Base-by-base conservation (phyloP, 2,888 invertebrate species). In the Bembecia ichneumoniformis region DNA sequence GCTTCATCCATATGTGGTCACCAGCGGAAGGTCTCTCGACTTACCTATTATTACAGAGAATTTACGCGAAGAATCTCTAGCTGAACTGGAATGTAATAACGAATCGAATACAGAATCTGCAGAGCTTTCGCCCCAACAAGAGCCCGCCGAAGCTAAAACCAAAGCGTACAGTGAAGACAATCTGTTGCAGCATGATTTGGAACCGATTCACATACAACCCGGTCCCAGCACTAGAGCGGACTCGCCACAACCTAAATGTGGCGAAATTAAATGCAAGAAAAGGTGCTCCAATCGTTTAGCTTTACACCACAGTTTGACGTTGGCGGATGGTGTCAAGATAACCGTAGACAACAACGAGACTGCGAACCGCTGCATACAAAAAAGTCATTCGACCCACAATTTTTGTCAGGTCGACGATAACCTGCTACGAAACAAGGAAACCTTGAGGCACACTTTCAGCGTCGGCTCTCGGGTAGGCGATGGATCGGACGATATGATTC, bases 21-120 rank as follows among this genome's bases (percentile, higher is more conserved):
- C 64, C 0, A 71, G 77, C 13, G 82, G 82, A 0, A 66, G 72
- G 1, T 83, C 83, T 0, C 62, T 82, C 1, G 82, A 83, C 51
- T 55, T 83, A 34, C 82, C 82, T 0, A 75, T 74, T 9, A 81
- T 81, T 11, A 67, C 69, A 0, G 82, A 82, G 49, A 72, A 74
- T 47, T 53, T 60, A 3, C 59, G 66, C 3, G 80, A 81, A 36
- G 80, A 79, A 20, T 58, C 66, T 2, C 58, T 69, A 0, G 67
- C 64, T 0, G 76, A 72, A 15, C 55, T 64, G 1, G 74, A 75
- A 9, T 50, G 52, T 1, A 63, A 66, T 3, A 59, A 57, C 2
- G 66, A 53, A 28, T 2, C 46, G 47, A 1, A 13, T n/a, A 3
- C 54, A 36, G 11, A 20, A 48, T 0, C 53, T 51, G 3, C 28